Base-by-base conservation (phyloP, 2,888 invertebrate genomes). In the Halictus ligatus region DNA sequence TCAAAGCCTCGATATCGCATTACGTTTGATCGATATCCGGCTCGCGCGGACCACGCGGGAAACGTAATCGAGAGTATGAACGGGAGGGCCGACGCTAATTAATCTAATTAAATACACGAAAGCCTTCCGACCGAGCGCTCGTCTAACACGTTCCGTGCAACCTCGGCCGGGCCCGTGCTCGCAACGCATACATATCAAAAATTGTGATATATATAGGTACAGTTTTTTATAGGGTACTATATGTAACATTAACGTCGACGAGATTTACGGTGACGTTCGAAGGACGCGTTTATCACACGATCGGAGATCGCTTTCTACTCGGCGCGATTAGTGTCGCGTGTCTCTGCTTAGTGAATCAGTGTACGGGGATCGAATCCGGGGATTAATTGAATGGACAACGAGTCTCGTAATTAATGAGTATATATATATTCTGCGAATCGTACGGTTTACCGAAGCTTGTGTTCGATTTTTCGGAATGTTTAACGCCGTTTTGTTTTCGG, bases 181-280 rank as follows among this genome's bases (percentile, higher is more conserved):
- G 46, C 46, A 84, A 85, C 84, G 72, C 25, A 79, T 85, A 84
- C 84, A 85, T 85, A 85, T 85, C 84, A 73, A 67, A 58, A 67
- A 79, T 76, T 84, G 84, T 85, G 84, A 54, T 54, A 85, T 85
- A 84, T n/a, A 48, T 35, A 43, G 35, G 75, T 79, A 58, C 64
- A 46, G 71, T 75, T 78, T 73, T 79, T 69, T 79, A 60, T 78
- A 84, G 18, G 40, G 12, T 58, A 74, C 54, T 25, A 13, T 81
- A 73, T 58, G 54, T 81, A 67, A 67, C 69, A n/a, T 58, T 58
- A 1, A 1, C 10, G 54, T 5, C 46, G 64, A 15, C 13, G 13
- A 29, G n/a, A 64, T 29, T 64, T 25, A 29, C 15, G 6, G 35
- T 67, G 29, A 67, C 8, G 21, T 35, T 67, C 67, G 21, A 21